These are phyloP conservation scores for Tetragnatha versicolor DNA, from an alignment of 1,140 invertebrate genomes.

Conservation along the genomic window DNA sequence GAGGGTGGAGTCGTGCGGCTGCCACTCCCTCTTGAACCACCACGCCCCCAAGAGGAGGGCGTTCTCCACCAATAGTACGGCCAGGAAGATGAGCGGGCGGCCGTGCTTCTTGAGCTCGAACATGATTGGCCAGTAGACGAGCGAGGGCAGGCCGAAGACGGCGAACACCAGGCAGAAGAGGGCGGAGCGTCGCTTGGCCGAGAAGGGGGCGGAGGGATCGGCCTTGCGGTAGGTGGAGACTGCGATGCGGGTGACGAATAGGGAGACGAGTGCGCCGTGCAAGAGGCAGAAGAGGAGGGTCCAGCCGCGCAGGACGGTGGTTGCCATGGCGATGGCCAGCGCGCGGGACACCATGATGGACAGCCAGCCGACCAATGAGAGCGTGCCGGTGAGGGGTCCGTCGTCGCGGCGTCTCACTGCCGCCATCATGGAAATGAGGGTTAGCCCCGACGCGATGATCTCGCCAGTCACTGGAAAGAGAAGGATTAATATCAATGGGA, in stretches of 20 bases:
- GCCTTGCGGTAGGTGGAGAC: constrained; percentile 25
- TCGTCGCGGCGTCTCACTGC: constrained; percentile 59
- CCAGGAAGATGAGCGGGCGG: constrained; percentile 57
- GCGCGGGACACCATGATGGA: constrained; percentile 57
- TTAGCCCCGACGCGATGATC: constrained; percentile 57
- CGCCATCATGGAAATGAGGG: constrained; percentile 58
- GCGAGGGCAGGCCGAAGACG: constrained; percentile 60
- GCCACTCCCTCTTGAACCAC: constrained; percentile 33
- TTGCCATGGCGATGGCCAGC: constrained; percentile 55
- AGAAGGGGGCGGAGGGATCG: not conserved
- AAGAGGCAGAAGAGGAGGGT: constrained; percentile 53
- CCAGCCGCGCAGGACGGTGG: constrained; percentile 51
- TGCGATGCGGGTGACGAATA: constrained; percentile 57
- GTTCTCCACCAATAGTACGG: constrained; percentile 57
- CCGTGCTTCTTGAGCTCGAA: constrained; percentile 59
- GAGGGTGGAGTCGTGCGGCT: not conserved
- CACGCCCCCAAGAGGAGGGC: constrained; percentile 51
- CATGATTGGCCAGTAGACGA: constrained; percentile 60
- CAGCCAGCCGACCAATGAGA: constrained; percentile 59
- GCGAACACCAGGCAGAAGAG: constrained; percentile 56
- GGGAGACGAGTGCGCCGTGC: constrained; percentile 55
- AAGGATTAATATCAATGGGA: too few species aligned
- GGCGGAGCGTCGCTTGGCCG: not conserved
- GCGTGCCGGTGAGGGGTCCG: constrained; percentile 56
- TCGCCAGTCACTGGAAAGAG: constrained; percentile 54